Base-by-base conservation (phyloP, 2,113 vertebrate genomes). In the Megaceryle maxima region DNA sequence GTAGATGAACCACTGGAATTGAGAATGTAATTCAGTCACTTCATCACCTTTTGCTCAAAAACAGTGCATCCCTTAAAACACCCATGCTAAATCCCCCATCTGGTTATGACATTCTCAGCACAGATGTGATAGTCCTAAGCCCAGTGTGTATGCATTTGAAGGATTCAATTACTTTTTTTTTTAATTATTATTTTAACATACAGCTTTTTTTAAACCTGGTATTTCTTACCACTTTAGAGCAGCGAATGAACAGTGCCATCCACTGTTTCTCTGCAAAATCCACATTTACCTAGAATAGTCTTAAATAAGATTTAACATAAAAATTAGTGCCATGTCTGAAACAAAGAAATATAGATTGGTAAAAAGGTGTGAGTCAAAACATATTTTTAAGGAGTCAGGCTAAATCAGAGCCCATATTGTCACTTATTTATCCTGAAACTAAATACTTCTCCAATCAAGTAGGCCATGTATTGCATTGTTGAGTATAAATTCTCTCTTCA, bases 171-270 rank as follows among this genome's bases (percentile, higher is more conserved):
- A 90, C 80, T 15, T n/a, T 43, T 81, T 39, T 68, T 64, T 50
- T 41, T 37, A 10, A 6, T 97, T 87, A 95, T 90, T 82, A 95
- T 93, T 95, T 96, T 81, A 88, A 96, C 88, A 92, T 87, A 90
- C 56, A 88, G 60, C 60, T 35, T 78, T 81, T 86, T 81, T 96
- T 82, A 5, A 89, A 95, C 33, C 53, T 92, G 62, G 20, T 24
- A 83, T 87, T 90, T 88, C 73, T 57, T 72, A 57, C 29, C 46
- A 64, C 66, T 62, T 72, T 41, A 88, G 69, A 96, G 90, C 31
- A 92, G 80, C 53, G 83, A 97, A 96, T 64, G 73, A 97, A 97
- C 96, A 97, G 73, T 97, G 96, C 96, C 96, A 97, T 96, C 96
- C 95, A 95, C 96, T 96, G 97, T 97, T 95, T 64, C 85, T 93